Conservation (phyloP, 2,888 invertebrate genomes). For the Drosophila parthenogenetica region DNA sequence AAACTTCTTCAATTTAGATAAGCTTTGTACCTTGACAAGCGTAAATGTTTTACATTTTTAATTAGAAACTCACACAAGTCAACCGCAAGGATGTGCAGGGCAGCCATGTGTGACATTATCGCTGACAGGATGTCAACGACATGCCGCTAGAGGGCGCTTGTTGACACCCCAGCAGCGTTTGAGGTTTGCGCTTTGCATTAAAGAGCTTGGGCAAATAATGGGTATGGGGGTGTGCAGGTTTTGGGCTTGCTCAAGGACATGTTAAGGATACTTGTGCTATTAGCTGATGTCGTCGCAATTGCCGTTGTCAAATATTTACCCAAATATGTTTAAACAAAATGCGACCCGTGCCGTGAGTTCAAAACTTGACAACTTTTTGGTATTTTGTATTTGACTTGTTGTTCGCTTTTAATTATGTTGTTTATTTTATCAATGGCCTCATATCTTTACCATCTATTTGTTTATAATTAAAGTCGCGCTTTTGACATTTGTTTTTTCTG, state of each 20-base stretch:
- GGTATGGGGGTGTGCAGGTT: slow-evolving; percentile 1
- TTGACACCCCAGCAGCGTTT: slow-evolving; percentile 42
- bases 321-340: slow-evolving; percentile 70
- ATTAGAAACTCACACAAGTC: slow-evolving; percentile 67
- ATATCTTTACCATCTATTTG: slow-evolving; percentile 62
- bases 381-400: slow-evolving; percentile 62
- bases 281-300: slow-evolving; percentile 60
- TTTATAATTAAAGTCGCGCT: slow-evolving; percentile 75
- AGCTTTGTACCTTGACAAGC: slow-evolving; percentile 34
- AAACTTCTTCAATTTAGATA: slow-evolving; percentile 49
- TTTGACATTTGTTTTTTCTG: slow-evolving; percentile 26
- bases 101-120: slow-evolving; percentile 76
- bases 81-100: slow-evolving; percentile 32
- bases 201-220: slow-evolving; percentile 52
- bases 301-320: slow-evolving; percentile 70
- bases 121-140: slow-evolving; percentile 62
- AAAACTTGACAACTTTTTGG: slow-evolving; percentile 37
- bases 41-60: slow-evolving; percentile 78
- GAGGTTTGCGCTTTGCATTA: slow-evolving; percentile 46
- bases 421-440: slow-evolving; percentile 67
- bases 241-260: slow-evolving; percentile 59
- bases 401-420: slow-evolving; percentile 76
- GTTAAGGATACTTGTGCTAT: slow-evolving; percentile 65
- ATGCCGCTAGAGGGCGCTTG: slow-evolving; percentile 39
- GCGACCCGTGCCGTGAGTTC: slow-evolving; percentile 62